Percentiles rank a stretch among this genome's conserved stretches.
phyloP scores from a whole-genome alignment of 2,888 invertebrate species.

The Amiota minor region DNA sequence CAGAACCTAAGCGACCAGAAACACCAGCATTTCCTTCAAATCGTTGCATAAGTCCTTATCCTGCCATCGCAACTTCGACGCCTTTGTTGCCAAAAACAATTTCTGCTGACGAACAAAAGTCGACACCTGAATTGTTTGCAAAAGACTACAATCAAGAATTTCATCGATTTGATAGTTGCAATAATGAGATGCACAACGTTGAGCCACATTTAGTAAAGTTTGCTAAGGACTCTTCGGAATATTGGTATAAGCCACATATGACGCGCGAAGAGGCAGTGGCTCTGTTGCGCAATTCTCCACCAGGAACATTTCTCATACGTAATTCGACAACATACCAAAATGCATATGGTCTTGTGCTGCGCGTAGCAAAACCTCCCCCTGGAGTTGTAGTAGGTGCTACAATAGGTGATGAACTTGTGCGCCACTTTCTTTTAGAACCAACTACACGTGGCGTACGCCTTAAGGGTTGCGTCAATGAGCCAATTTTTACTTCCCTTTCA shows the following conservation, averaged over 20 bases:
- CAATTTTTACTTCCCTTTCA: conserved; percentile 96
- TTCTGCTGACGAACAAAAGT: background rate
- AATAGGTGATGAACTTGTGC: conserved; percentile 85
- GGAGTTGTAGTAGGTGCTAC: conserved; percentile 75
- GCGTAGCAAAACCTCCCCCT: conserved; percentile 89
- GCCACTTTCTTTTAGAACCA: conserved; percentile 97
- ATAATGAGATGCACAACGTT: conserved; percentile 83
- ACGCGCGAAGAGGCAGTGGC: conserved; percentile 95
- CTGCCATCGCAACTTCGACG: conserved; percentile 32
- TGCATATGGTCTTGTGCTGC: conserved; percentile 95
- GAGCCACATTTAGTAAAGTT: conserved; percentile 86
- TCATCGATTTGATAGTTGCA: conserved; percentile 48
- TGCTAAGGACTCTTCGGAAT: conserved; percentile 94
- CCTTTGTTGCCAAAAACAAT: background rate
- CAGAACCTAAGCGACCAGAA: conserved; percentile 78
- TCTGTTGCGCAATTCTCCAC: conserved; percentile 87
- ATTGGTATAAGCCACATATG: conserved; percentile 98
- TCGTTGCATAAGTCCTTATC: conserved; percentile 74
- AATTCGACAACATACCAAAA: conserved; percentile 84
- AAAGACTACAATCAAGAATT: background rate
- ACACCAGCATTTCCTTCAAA: conserved; percentile 94
- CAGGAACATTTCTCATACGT: conserved; percentile 96
- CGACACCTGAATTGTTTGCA: background rate
- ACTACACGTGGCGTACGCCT: conserved; percentile 96
- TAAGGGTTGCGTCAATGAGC: conserved; percentile 95